Percentiles rank a stretch among this genome's conserved stretches.
These are phyloP conservation scores for Aspidiotus rigidus DNA, from an alignment of 2,888 invertebrate genomes.

Conservation along the genomic window DNA sequence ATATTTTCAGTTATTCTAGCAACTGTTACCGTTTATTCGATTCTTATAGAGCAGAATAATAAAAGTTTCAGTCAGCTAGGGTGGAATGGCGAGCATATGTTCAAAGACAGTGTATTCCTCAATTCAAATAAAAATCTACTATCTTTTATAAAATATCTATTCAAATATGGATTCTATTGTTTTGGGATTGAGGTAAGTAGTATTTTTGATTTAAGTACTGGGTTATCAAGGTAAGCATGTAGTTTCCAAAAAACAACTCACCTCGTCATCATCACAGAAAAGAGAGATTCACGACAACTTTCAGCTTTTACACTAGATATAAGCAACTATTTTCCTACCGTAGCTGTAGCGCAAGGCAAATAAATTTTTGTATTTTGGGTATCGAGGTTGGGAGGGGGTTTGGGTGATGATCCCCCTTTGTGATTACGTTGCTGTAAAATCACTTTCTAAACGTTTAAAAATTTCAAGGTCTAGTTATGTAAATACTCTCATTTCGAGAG, in stretches of 20 bases:
- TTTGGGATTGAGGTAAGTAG: constrained; percentile 78
- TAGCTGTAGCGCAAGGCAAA: too few species aligned
- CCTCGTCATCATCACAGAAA: too few species aligned
- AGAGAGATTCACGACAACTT: too few species aligned
- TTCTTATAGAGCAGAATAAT: constrained; percentile 50
- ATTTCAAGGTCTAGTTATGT: too few species aligned
- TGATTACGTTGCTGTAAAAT: too few species aligned
- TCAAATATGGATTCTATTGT: constrained; percentile 93
- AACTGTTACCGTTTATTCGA: constrained; percentile 74
- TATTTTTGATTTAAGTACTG: not conserved
- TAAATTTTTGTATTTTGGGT: too few species aligned
- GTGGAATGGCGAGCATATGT: constrained; percentile 58
- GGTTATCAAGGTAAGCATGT: too few species aligned
- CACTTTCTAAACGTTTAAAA: too few species aligned
- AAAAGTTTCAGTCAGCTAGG: constrained; percentile 48
- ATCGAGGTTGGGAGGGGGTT: too few species aligned
- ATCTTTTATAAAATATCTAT: constrained; percentile 72
- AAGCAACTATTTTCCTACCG: not conserved
- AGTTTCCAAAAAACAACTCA: too few species aligned
- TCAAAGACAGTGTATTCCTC: constrained; percentile 66
- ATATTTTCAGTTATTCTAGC: constrained; percentile 55
- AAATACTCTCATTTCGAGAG: too few species aligned
- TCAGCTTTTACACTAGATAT: not conserved
- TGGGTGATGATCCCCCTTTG: too few species aligned
- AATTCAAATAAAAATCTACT: constrained; percentile 75